phyloP scores from a whole-genome alignment of 2,113 vertebrate species.

The Noctilio leporinus region DNA sequence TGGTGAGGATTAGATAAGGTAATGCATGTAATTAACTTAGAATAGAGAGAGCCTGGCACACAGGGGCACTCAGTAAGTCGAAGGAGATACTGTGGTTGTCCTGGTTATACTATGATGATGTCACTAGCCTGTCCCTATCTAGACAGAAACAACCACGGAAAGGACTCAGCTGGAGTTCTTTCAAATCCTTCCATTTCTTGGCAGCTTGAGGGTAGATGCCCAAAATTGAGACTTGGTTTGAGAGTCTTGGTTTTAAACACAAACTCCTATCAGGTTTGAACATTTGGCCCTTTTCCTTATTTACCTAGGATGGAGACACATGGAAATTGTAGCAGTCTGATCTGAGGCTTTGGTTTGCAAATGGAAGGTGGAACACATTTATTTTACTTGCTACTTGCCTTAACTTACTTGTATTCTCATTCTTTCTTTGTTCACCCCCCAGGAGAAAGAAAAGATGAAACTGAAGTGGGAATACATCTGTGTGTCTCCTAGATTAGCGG shows the following conservation, averaged over 20 bases:
- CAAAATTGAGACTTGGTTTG: slow-evolving; percentile 13
- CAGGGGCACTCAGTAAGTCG: not conserved
- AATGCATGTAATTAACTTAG: not conserved
- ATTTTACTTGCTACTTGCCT: slow-evolving; percentile 32
- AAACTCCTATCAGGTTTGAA: slow-evolving; percentile 32
- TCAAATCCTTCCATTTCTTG: not conserved
- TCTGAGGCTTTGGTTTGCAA: not conserved
- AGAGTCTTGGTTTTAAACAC: slow-evolving; percentile 18
- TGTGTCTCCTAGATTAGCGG: not conserved
- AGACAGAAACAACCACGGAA: not conserved
- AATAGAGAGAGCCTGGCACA: not conserved
- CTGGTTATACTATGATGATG: not conserved
- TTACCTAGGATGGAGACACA: slow-evolving; percentile 2
- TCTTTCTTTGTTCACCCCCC: not conserved
- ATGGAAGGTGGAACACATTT: slow-evolving; percentile 9
- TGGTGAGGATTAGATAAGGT: not conserved
- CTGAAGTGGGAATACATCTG: not conserved
- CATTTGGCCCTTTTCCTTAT: slow-evolving; percentile 24
- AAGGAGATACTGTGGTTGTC: not conserved
- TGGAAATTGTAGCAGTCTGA: slow-evolving; percentile 20
- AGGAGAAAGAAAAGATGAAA: slow-evolving; percentile 27
- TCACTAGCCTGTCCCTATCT: not conserved
- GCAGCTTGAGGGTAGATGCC: not conserved
- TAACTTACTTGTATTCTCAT: slow-evolving; percentile 21
- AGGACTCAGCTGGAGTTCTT: not conserved